A percentile compares a stretch with the other conserved stretches of the same genome.
These are phyloP conservation scores for Tetragonula clypearis DNA, from an alignment of 1,140 invertebrate genomes.

Conservation along the genomic window DNA sequence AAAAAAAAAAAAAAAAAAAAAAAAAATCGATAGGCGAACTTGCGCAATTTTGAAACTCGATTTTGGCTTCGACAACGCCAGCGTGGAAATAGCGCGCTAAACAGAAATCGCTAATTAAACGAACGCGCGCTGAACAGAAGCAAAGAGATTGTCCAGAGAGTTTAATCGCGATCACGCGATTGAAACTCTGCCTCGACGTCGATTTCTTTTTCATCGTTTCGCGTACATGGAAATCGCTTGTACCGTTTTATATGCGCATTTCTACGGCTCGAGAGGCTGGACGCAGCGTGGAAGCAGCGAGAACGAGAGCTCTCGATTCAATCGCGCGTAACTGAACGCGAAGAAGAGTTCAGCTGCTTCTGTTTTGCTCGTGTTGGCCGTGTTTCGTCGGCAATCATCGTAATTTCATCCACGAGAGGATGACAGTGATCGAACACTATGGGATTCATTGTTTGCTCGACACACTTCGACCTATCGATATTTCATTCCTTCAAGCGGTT, in stretches of 20 bases:
- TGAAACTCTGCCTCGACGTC: not conserved
- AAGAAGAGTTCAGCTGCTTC: too few species aligned
- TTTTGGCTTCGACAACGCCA: not conserved
- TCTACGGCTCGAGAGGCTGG: not conserved
- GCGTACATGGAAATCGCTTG: slow-evolving; percentile 10
- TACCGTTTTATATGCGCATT: not conserved
- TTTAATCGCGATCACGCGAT: not conserved
- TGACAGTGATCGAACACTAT: slow-evolving; percentile 27
- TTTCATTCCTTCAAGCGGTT: not conserved
- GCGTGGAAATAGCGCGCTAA: not conserved
- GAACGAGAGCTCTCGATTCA: slow-evolving; percentile 8
- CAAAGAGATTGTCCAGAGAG: not conserved
- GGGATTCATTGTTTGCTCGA: slow-evolving; percentile 10
- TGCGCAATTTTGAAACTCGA: not conserved
- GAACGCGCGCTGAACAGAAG: not conserved
- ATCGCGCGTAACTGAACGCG: slow-evolving; percentile 38
- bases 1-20: too few species aligned
- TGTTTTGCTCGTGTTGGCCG: slow-evolving; percentile 5
- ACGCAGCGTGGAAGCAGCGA: slow-evolving; percentile 12
- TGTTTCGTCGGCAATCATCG: not conserved
- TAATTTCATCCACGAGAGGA: slow-evolving; percentile 21
- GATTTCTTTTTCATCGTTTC: not conserved
- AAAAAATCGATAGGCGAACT: not conserved
- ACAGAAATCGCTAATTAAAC: slow-evolving; percentile 1
- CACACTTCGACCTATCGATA: not conserved